Percentiles rank a stretch among this genome's conserved stretches.
Evolutionary conservation across 2,888 invertebrate genomes (phyloP).

Genomic region (Synanthedon andrenaeformis): DNA sequence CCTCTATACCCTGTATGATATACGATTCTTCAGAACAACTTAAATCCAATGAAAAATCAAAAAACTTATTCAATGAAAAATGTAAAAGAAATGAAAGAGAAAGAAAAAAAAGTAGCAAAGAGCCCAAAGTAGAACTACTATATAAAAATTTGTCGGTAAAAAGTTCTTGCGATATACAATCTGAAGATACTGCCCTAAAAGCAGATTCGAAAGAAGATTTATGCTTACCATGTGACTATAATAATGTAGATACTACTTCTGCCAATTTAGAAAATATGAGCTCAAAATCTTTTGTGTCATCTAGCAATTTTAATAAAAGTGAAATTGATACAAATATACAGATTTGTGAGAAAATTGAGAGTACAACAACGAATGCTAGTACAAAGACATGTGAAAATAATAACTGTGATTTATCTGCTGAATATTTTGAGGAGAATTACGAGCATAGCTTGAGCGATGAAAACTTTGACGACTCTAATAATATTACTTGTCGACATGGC

Average conservation of each 20-base stretch:
- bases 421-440: constrained; percentile 38
- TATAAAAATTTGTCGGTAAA: constrained; percentile 48
- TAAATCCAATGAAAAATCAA: constrained; percentile 3
- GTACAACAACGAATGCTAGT: background rate
- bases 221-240: constrained; percentile 13
- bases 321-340: background rate
- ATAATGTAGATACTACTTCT: constrained; percentile 12
- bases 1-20: constrained; percentile 49
- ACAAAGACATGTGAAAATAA: background rate
- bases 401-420: constrained; percentile 24
- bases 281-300: constrained; percentile 10
- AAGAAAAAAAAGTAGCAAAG: constrained; percentile 7
- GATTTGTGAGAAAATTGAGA: background rate
- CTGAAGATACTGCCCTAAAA: constrained; percentile 14
- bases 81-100: constrained; percentile 12
- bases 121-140: constrained; percentile 40
- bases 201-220: constrained; percentile 19
- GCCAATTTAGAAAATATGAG: constrained; percentile 17
- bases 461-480: constrained; percentile 26
- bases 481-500: constrained; percentile 39
- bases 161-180: constrained; percentile 29
- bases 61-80: constrained; percentile 13
- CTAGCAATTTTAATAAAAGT: background rate
- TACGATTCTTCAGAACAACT: constrained; percentile 32
- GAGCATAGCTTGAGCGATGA: constrained; percentile 38